Evolutionary conservation across 2,113 vertebrate species (phyloP).

Genomic region (Daubentonia madagascariensis): DNA sequence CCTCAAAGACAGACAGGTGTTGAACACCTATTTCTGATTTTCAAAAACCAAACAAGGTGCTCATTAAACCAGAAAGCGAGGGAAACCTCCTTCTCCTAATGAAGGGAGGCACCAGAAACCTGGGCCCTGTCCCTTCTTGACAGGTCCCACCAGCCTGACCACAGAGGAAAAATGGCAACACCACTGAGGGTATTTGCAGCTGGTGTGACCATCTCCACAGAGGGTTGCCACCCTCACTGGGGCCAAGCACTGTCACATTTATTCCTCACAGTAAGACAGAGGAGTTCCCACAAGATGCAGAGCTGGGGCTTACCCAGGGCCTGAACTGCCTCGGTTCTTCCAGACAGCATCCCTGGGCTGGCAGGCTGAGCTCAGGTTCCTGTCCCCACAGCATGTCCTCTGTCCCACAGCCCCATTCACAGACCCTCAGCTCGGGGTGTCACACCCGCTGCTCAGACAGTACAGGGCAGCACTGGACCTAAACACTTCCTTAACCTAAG

Average conservation of each 20-base stretch:
- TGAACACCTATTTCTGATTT: not conserved
- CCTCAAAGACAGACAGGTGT: too few species aligned
- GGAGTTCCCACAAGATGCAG: not conserved
- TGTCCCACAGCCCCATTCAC: not conserved
- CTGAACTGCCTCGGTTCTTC: not conserved
- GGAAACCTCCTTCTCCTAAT: not conserved
- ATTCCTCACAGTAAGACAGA: not conserved
- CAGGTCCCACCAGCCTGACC: not conserved
- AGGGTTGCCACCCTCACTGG: fast-evolving
- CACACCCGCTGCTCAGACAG: not conserved
- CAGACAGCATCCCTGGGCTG: not conserved
- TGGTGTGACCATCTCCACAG: too few species aligned
- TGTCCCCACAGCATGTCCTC: not conserved
- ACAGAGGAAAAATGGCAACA: not conserved
- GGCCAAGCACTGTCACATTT: fast-evolving
- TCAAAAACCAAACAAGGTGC: not conserved
- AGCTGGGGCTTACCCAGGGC: not conserved
- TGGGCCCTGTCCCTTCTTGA: fast-evolving
- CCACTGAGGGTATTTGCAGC: not conserved
- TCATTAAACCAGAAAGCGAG: not conserved
- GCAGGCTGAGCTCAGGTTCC: not conserved
- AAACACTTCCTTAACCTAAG: too few species aligned
- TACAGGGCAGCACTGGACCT: not conserved
- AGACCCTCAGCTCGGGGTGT: fast-evolving
- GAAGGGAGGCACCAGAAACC: not conserved